A percentile compares a stretch with the other conserved stretches of the same genome.
Evolutionary conservation across 2,888 invertebrate species (phyloP).

Genomic region (Synanthedon vespiformis): DNA sequence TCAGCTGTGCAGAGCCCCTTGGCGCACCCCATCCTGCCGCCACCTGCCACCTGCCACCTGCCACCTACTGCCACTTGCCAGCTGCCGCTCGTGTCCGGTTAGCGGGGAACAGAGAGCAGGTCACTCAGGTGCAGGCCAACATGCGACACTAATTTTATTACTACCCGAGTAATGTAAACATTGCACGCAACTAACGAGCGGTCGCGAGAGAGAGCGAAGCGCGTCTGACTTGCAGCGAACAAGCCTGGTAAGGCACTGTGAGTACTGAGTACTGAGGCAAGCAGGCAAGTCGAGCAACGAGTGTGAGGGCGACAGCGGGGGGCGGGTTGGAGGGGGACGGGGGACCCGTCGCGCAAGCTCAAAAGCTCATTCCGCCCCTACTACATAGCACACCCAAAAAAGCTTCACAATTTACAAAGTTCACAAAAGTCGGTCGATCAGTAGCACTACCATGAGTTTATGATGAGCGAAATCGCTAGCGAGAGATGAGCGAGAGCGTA

Average conservation of each 20-base stretch:
- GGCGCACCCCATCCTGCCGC: constrained; percentile 39
- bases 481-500: too few species aligned
- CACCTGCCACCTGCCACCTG: neutral
- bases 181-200: neutral
- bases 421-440: neutral
- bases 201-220: constrained; percentile 2
- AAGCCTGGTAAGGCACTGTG: constrained; percentile 52
- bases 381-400: neutral
- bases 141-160: neutral
- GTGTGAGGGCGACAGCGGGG: constrained; percentile 3
- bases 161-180: neutral
- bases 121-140: neutral
- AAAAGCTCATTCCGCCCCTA: neutral
- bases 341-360: constrained; percentile 4
- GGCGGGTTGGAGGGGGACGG: constrained; percentile 6
- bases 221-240: constrained; percentile 10
- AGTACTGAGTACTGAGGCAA: too few species aligned
- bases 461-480: too few species aligned
- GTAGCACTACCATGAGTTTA: too few species aligned
- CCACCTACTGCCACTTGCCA: neutral
- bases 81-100: neutral
- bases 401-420: neutral
- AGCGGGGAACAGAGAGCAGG: neutral
- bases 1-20: constrained; percentile 47
- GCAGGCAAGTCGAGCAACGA: neutral